Evolutionary conservation across 2,797 vertebrate genomes (phyloP).

Genomic region (Thalassophryne amazonica): DNA sequence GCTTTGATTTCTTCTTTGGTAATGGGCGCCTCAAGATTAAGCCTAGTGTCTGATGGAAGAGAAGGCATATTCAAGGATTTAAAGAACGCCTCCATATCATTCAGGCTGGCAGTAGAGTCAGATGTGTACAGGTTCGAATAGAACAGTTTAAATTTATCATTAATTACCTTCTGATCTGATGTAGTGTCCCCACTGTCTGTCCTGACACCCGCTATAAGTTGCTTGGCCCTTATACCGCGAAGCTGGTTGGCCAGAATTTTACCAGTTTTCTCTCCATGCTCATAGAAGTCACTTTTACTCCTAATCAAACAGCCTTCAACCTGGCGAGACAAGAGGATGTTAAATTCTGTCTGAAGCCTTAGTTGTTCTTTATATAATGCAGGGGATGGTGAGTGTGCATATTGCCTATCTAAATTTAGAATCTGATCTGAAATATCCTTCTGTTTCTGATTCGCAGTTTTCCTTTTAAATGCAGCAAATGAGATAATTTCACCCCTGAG

Average conservation of each 20-base stretch:
- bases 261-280: no score
- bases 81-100: background rate
- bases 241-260: no score
- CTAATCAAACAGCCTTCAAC: background rate
- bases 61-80: background rate
- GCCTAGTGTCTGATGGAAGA: no score
- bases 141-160: background rate
- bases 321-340: background rate
- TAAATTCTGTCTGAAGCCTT: constrained; percentile 3
- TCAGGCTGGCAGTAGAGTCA: background rate
- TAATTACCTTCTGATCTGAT: background rate
- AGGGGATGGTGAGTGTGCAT: background rate
- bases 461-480: background rate
- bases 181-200: no score
- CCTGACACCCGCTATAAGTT: no score
- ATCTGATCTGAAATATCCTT: background rate
- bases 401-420: background rate
- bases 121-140: background rate
- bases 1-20: no score
- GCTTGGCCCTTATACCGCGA: no score
- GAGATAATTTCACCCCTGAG: background rate
- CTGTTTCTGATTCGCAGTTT: background rate
- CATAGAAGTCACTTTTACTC: no score
- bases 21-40: no score
- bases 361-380: background rate